Conservation (phyloP, 2,888 invertebrate species). For the Cheilosia variabilis region DNA sequence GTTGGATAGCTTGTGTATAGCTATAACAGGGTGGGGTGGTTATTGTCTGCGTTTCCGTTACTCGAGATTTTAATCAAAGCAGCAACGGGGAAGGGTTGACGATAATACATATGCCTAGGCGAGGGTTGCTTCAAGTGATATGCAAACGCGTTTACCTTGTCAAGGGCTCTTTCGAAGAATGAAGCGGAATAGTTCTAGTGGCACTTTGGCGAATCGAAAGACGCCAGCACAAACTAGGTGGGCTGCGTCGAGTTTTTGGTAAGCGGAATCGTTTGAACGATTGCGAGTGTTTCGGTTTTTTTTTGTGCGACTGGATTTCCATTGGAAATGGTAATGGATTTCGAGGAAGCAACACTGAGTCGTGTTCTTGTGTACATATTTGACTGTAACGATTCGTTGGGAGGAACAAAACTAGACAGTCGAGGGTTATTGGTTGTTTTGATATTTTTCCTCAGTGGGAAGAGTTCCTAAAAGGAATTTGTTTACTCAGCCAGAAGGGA, state of each 20-base stretch:
- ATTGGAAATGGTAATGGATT: conserved; percentile 11
- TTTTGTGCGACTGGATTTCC: background rate
- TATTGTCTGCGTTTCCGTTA: conserved; percentile 12
- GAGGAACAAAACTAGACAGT: too few relatives aligned
- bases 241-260: too few relatives aligned
- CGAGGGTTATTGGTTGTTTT: too few relatives aligned
- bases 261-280: too few relatives aligned
- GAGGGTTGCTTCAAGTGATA: background rate
- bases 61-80: conserved; percentile 35
- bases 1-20: conserved; percentile 28
- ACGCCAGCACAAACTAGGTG: too few relatives aligned
- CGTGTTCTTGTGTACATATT: background rate
- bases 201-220: conserved; percentile 1
- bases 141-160: conserved; percentile 3
- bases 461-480: too few relatives aligned
- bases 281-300: too few relatives aligned
- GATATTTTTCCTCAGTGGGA: too few relatives aligned
- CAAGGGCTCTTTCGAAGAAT: background rate
- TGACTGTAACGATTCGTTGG: background rate
- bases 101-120: background rate
- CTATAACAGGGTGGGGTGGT: conserved; percentile 17
- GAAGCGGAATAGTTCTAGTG: background rate
- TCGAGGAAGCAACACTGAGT: background rate
- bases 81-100: conserved; percentile 1
- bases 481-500: too few relatives aligned